These are phyloP conservation scores for zebrafish (Danio rerio) DNA, from an alignment of 2,113 vertebrate species.

Conservation along the genomic window DNA sequence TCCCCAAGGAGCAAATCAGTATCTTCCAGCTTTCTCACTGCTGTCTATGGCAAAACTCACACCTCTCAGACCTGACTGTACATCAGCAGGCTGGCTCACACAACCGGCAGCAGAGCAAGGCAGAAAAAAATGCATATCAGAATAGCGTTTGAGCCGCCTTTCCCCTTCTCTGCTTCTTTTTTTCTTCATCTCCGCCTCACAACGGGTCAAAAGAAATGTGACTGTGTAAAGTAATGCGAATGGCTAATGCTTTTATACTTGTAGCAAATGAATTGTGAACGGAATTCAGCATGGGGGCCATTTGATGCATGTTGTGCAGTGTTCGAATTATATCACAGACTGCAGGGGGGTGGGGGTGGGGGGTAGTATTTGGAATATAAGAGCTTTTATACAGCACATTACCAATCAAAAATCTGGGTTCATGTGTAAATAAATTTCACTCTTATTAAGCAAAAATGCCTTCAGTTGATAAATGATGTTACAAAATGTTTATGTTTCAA, in stretches of 20 bases:
- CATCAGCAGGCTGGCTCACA: constrained; percentile 43
- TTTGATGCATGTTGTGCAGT: not conserved
- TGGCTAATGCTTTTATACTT: constrained; percentile 12
- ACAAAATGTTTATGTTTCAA: not conserved
- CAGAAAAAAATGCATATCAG: constrained; percentile 1
- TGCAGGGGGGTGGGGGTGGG: not conserved
- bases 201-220: constrained; percentile 12
- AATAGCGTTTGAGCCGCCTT: not conserved
- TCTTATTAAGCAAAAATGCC: not conserved
- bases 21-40: constrained; percentile 17
- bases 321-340: not conserved
- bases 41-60: constrained; percentile 24
- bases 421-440: not conserved
- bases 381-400: not conserved
- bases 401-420: not conserved
- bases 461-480: not conserved
- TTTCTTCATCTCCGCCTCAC: not conserved
- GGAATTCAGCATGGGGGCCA: constrained; percentile 6
- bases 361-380: not conserved
- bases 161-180: constrained; percentile 7
- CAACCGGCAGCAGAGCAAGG: constrained; percentile 34
- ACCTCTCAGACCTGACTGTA: constrained; percentile 14
- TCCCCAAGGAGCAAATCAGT: constrained; percentile 37
- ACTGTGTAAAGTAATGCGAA: not conserved
- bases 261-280: not conserved